Conservation (phyloP, 2,113 vertebrate species). For the Campylorhamphus procurvoides region DNA sequence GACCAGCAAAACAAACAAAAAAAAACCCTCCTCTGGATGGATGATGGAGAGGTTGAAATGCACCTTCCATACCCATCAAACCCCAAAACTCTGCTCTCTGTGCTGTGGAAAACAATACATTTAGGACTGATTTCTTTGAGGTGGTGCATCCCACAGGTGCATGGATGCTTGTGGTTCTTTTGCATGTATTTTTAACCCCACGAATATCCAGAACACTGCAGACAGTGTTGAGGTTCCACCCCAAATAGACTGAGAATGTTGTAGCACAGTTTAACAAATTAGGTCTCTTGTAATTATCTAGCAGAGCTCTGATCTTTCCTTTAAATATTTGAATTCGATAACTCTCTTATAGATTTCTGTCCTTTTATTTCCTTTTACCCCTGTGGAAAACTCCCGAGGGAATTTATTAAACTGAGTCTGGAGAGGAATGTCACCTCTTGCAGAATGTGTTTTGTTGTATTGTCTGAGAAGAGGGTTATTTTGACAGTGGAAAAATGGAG, state of each 20-base stretch:
- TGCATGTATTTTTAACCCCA: neutral
- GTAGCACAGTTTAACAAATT: neutral
- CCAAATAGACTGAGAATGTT: no score
- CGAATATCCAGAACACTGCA: neutral
- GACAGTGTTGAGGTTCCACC: fast-evolving
- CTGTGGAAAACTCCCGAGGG: neutral
- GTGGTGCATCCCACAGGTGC: no score
- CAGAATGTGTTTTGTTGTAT: neutral
- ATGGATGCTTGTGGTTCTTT: neutral
- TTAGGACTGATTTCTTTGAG: neutral
- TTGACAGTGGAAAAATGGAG: slow-evolving; percentile 28
- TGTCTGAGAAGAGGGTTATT: neutral
- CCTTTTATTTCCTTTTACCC: neutral
- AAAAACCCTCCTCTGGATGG: neutral
- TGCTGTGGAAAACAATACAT: neutral
- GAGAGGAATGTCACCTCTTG: neutral
- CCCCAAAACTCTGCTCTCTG: neutral
- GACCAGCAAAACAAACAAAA: neutral
- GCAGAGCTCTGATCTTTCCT: neutral
- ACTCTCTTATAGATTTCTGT: neutral
- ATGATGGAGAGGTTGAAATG: neutral
- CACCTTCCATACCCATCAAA: neutral
- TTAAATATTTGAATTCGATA: neutral
- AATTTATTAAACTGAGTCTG: neutral
- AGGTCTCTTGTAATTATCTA: neutral